A percentile compares a stretch with the other conserved stretches of the same genome.
Conservation (phyloP, 2,113 vertebrate species). For the Cacatua alba region DNA sequence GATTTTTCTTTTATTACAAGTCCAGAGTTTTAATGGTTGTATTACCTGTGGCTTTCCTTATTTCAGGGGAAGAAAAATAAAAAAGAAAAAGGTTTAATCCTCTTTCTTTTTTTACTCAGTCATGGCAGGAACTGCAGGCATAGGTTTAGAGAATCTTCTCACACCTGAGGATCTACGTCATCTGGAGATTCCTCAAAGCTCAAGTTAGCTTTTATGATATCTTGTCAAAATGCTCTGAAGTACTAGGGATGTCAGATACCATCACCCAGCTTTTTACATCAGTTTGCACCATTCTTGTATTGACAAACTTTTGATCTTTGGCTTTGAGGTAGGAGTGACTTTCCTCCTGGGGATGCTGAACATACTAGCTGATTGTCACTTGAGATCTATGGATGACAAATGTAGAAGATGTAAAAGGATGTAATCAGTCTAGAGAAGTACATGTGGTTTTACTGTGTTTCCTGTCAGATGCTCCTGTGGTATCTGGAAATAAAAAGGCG, state of each 20-base stretch:
- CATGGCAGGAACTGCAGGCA: neutral
- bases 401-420: neutral
- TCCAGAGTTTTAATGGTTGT: neutral
- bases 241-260: neutral
- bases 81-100: neutral
- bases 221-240: neutral
- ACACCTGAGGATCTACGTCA: neutral
- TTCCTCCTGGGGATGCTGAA: neutral
- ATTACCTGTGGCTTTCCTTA: neutral
- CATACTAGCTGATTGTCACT: neutral
- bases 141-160: neutral
- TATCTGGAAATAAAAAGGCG: neutral
- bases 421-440: neutral
- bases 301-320: neutral
- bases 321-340: neutral
- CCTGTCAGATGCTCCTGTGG: neutral
- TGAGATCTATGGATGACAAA: neutral
- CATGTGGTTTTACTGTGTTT: neutral
- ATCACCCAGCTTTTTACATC: neutral
- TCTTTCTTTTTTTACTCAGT: neutral
- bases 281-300: neutral
- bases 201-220: neutral
- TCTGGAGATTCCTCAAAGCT: neutral
- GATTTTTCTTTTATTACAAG: neutral
- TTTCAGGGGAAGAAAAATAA: neutral